Conservation (phyloP, 2,797 vertebrate species). For the Mus spretus region DNA sequence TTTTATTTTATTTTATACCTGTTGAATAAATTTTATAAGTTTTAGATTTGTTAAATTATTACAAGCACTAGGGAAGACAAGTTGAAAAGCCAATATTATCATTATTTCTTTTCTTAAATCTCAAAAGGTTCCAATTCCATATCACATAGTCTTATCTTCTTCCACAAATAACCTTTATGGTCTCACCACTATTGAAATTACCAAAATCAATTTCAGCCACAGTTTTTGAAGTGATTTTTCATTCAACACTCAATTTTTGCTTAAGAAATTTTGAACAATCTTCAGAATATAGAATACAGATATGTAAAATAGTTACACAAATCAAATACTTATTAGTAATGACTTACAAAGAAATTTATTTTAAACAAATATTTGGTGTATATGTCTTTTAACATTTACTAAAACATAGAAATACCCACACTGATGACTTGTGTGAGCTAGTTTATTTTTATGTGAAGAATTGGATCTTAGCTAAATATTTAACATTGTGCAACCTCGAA, state of each 20-base stretch:
- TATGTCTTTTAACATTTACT: background rate
- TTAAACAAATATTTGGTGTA: background rate
- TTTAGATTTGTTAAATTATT: conserved; percentile 69
- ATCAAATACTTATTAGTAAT: background rate
- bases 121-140: conserved; percentile 38
- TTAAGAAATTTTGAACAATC: background rate
- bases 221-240: background rate
- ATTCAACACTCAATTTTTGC: background rate
- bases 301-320: background rate
- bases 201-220: background rate
- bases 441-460: background rate
- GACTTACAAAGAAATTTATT: background rate
- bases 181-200: conserved; percentile 74
- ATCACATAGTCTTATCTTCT: conserved; percentile 46
- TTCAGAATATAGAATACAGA: background rate
- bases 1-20: conserved; percentile 42
- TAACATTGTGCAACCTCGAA: background rate
- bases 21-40: conserved; percentile 12
- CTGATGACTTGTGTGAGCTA: background rate
- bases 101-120: conserved; percentile 39
- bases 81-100: conserved; percentile 61
- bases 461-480: background rate
- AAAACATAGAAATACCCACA: background rate
- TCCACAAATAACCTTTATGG: conserved; percentile 67
- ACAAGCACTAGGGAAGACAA: conserved; percentile 53